Conservation (phyloP, 2,888 invertebrate species). For the Ophion slaviceki region DNA sequence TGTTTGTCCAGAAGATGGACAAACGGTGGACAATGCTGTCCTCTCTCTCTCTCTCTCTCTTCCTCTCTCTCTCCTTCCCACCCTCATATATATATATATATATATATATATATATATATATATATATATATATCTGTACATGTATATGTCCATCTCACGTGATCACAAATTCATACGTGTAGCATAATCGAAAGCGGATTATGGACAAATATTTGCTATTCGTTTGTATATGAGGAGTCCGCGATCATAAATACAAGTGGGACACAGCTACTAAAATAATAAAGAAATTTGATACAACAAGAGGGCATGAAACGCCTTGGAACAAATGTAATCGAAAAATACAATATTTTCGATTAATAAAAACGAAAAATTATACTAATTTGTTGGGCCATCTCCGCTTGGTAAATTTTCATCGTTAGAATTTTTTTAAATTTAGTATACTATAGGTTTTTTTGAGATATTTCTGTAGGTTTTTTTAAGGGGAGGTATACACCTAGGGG, state of each 20-base stretch:
- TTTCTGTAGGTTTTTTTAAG: too few relatives aligned
- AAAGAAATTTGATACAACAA: conserved; percentile 15
- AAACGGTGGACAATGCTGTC: conserved; percentile 62
- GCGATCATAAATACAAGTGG: background rate
- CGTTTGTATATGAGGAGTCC: conserved; percentile 22
- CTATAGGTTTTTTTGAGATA: too few relatives aligned
- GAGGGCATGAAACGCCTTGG: background rate
- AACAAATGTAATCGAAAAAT: background rate
- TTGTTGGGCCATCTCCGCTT: too few relatives aligned
- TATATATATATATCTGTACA: too few relatives aligned
- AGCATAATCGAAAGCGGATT: conserved; percentile 68
- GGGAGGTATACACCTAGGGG: too few relatives aligned
- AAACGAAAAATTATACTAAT: too few relatives aligned
- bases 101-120: too few relatives aligned
- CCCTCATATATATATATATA: too few relatives aligned
- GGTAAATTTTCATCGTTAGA: too few relatives aligned
- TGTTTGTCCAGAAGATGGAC: conserved; percentile 77
- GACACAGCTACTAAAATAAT: background rate
- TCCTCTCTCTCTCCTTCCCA: background rate
- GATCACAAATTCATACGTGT: conserved; percentile 61
- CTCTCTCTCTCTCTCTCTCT: background rate
- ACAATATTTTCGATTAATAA: background rate
- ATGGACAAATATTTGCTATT: conserved; percentile 74
- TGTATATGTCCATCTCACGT: conserved; percentile 59
- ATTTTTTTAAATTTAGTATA: too few relatives aligned